Conservation (phyloP, 2,113 vertebrate species). For the Platysteira castanea region DNA sequence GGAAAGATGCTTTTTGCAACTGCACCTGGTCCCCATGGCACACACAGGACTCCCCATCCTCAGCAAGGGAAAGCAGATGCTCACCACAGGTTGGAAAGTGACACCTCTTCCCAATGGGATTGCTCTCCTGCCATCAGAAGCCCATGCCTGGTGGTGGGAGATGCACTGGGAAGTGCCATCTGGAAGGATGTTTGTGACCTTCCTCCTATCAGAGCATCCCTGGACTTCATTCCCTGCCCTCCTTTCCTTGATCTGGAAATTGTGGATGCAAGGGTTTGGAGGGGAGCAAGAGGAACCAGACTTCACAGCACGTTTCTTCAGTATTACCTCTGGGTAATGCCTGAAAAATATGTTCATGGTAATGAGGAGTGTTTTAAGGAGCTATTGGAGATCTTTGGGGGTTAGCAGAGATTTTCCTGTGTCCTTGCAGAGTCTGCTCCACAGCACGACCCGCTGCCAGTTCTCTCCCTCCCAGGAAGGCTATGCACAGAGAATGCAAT, state of each 20-base stretch:
- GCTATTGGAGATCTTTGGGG: background rate
- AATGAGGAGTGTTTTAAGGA: background rate
- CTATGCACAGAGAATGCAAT: background rate
- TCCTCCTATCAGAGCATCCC: background rate
- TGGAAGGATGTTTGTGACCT: background rate
- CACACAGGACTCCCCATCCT: background rate
- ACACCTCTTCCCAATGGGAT: background rate
- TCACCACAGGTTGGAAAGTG: background rate
- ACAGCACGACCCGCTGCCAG: background rate
- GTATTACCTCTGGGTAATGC: background rate
- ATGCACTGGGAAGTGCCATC: background rate
- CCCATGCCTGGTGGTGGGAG: fast-evolving
- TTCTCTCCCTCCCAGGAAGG: background rate
- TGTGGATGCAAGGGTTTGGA: fast-evolving
- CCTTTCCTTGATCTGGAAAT: background rate
- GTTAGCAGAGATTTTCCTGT: background rate
- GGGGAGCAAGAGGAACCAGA: background rate
- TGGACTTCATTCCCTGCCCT: background rate
- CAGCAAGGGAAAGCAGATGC: background rate
- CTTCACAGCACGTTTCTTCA: background rate
- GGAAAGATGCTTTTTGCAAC: background rate
- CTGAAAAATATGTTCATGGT: background rate
- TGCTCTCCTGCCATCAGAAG: background rate
- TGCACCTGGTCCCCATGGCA: background rate
- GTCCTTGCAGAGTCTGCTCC: background rate